Evolutionary conservation across 2,113 vertebrate genomes (phyloP), one percentile per base, ranked within the genome.

Genomic region (Oceanodroma tethys): DNA sequence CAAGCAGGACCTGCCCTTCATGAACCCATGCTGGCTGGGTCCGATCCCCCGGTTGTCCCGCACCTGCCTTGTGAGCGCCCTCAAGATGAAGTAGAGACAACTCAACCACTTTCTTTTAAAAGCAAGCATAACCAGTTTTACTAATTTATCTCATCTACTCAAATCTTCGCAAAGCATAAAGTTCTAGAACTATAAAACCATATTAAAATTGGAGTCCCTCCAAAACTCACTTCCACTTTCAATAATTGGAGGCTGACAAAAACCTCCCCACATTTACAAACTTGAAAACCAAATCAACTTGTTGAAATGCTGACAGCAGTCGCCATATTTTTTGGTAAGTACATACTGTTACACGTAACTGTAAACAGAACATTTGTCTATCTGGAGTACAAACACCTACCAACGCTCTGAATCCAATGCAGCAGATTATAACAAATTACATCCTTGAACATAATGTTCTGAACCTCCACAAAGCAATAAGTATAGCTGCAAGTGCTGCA

Each of bases 401-500:
- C 66, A 85, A 3, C 8, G 27, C 81, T 78, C 82, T 71, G 95
- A 90, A 96, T 96, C 30, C 79, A 95, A 43, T 60, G 60, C 45
- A 62, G 78, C 63, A 70, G 34, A 89, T 97, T 84, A 91, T 26
- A 88, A 95, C 67, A 91, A 97, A 95, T 96, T 79, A 94, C 23
- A 58, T 75, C 81, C 94, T 76, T 48, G 88, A 94, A 96, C 96
- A 97, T 20, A 47, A 90, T 74, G 91, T 95, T 97, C 95, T 95
- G 79, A 84, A 91, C 84, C 43, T 96, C 66, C 92, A 92, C 95
- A 94, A 96, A 94, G 79, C 71, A 92, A 0, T 48, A 81, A 96
- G 93, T 75, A 90, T 63, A 88, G 78, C 89, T 93, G 88, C 90
- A 94, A 96, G 93, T 67, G 70, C 86, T 86, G 89, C 70, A 71